phyloP scores from a whole-genome alignment of 2,797 vertebrate species.

The Euthynnus affinis region DNA sequence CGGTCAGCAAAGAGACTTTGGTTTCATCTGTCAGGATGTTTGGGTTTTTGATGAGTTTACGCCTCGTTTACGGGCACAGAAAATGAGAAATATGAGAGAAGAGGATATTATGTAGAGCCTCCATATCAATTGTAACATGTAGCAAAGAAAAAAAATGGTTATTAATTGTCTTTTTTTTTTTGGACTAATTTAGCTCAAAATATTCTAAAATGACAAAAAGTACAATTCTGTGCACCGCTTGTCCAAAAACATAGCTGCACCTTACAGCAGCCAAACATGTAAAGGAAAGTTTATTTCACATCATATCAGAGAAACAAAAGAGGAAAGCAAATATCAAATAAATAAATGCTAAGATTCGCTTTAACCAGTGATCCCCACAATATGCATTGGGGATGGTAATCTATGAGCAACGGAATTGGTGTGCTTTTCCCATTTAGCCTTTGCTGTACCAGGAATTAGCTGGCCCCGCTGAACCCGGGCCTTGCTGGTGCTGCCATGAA shows the following conservation, averaged over 20 bases:
- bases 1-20: conserved; percentile 23
- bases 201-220: not conserved
- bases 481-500: conserved; percentile 72
- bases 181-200: not conserved
- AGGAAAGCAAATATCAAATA: not conserved
- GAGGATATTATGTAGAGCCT: conserved; percentile 26
- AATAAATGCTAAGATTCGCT: conserved; percentile 36
- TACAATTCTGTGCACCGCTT: not conserved
- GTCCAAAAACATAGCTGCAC: not conserved
- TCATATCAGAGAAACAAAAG: conserved; percentile 32
- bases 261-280: conserved; percentile 3
- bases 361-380: conserved; percentile 51
- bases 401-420: conserved; percentile 48
- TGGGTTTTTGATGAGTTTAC: conserved; percentile 9
- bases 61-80: not conserved
- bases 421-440: conserved; percentile 63
- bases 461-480: conserved; percentile 76
- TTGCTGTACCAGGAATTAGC: conserved; percentile 79
- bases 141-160: not conserved
- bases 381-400: conserved; percentile 36
- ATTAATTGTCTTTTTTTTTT: not conserved
- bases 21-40: conserved; percentile 42
- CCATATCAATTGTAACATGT: not conserved
- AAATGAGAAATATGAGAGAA: not conserved
- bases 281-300: conserved; percentile 1